These are phyloP conservation scores for Sander vitreus DNA, from an alignment of 2,113 vertebrate genomes.

Conservation along the genomic window DNA sequence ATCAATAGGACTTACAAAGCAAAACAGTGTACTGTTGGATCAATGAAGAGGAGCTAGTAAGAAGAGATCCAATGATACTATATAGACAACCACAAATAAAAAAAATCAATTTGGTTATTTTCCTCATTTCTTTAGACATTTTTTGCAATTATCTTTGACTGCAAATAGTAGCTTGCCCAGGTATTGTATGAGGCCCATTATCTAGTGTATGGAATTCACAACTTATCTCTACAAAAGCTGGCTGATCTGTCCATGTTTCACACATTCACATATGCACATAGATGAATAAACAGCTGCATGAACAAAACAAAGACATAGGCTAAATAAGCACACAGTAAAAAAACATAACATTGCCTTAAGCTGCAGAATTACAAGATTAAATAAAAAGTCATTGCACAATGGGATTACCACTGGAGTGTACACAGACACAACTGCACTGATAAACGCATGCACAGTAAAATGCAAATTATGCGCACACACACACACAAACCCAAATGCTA, in stretches of 20 bases:
- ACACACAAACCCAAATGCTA: not conserved
- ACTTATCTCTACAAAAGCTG: not conserved
- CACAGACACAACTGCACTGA: slow-evolving; percentile 15
- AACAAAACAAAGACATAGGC: not conserved
- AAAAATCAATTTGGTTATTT: not conserved
- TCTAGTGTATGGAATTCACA: not conserved
- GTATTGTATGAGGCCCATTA: not conserved
- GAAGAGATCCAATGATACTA: not conserved
- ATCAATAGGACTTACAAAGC: not conserved
- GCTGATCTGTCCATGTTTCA: not conserved
- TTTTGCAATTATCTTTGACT: not conserved
- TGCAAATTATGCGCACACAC: not conserved
- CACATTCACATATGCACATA: not conserved
- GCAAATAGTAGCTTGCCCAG: not conserved
- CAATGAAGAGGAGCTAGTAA: not conserved
- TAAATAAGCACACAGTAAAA: not conserved
- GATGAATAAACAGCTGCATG: not conserved
- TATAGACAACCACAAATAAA: not conserved
- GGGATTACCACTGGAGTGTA: slow-evolving; percentile 28
- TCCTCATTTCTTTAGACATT: not conserved
- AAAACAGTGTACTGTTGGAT: not conserved
- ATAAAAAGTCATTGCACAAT: slow-evolving; percentile 39
- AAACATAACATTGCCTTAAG: slow-evolving; percentile 17
- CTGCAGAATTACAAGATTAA: slow-evolving; percentile 11
- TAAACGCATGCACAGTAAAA: not conserved